Evolutionary conservation across 2,888 invertebrate genomes (phyloP).

Genomic region (Heteropelma amictum): DNA sequence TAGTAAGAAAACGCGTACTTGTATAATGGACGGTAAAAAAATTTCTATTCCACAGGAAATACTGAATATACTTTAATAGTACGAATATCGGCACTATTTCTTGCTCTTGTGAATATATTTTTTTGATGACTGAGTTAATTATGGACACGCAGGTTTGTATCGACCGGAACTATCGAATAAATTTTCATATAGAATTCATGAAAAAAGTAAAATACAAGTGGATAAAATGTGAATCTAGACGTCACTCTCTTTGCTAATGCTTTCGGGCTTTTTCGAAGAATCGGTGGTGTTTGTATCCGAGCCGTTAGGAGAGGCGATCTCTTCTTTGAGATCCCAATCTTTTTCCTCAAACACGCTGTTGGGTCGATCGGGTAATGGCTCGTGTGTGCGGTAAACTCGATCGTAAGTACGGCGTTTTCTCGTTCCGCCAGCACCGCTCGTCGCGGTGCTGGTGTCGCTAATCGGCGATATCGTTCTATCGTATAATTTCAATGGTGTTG

Average conservation of each 20-base stretch:
- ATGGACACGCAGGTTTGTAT: no score
- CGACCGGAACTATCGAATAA: background rate
- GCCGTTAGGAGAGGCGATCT: conserved; percentile 61
- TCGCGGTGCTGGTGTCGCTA: conserved; percentile 80
- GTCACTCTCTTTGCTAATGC: conserved; percentile 73
- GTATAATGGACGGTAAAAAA: conserved; percentile 14
- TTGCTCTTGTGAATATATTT: no score
- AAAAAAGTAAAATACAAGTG: background rate
- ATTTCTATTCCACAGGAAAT: conserved; percentile 73
- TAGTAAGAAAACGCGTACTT: conserved; percentile 12
- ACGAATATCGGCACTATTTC: no score
- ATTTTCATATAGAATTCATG: background rate
- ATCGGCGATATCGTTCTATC: conserved; percentile 80
- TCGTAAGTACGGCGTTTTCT: conserved; percentile 88
- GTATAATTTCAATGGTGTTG: conserved; percentile 74
- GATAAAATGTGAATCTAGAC: conserved; percentile 60
- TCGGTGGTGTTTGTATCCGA: conserved; percentile 65
- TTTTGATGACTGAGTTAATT: no score
- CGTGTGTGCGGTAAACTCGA: conserved; percentile 89
- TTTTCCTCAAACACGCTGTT: conserved; percentile 89
- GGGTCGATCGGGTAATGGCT: conserved; percentile 87
- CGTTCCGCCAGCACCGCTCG: conserved; percentile 79
- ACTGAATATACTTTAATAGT: conserved; percentile 42
- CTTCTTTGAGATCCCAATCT: conserved; percentile 84
- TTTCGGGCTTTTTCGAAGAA: conserved; percentile 66